A percentile compares a stretch with the other conserved stretches of the same genome.
phyloP scores from a whole-genome alignment of 1,140 invertebrate genomes.

The Drosophila equinoxialis region DNA sequence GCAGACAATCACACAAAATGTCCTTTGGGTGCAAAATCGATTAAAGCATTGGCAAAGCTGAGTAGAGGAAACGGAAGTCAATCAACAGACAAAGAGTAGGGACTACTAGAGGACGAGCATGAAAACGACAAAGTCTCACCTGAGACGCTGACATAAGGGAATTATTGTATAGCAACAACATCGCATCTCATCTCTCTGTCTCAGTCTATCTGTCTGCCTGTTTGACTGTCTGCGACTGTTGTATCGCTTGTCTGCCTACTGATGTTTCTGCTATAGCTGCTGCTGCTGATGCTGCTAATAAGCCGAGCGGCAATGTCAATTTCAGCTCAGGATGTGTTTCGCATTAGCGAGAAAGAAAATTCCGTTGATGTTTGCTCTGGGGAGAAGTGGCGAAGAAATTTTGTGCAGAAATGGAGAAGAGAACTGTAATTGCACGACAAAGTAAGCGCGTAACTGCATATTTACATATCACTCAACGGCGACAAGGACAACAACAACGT shows the following conservation, averaged over 20 bases:
- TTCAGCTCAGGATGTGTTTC: constrained; percentile 68
- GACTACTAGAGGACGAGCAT: neutral
- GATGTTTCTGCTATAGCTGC: neutral
- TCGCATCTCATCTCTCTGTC: neutral
- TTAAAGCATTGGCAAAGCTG: constrained; percentile 60
- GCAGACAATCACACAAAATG: constrained; percentile 74
- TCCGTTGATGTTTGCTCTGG: constrained; percentile 52
- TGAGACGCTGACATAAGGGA: constrained; percentile 48
- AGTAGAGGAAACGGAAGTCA: constrained; percentile 68
- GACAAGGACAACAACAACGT: constrained; percentile 31
- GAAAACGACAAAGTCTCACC: constrained; percentile 40
- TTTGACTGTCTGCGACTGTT: neutral
- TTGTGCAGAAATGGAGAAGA: neutral
- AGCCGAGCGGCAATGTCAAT: constrained; percentile 41
- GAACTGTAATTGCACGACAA: constrained; percentile 78
- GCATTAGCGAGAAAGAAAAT: constrained; percentile 74
- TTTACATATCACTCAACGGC: constrained; percentile 74
- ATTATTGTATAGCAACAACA: neutral
- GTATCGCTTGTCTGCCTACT: neutral
- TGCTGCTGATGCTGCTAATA: constrained; percentile 41
- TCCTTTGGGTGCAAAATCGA: constrained; percentile 82
- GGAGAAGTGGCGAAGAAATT: constrained; percentile 16
- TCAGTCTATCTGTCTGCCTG: neutral
- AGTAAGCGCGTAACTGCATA: constrained; percentile 80
- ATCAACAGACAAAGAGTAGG: constrained; percentile 54